phyloP scores from a whole-genome alignment of 1,140 invertebrate genomes.

The Drosophila chauvacae region DNA sequence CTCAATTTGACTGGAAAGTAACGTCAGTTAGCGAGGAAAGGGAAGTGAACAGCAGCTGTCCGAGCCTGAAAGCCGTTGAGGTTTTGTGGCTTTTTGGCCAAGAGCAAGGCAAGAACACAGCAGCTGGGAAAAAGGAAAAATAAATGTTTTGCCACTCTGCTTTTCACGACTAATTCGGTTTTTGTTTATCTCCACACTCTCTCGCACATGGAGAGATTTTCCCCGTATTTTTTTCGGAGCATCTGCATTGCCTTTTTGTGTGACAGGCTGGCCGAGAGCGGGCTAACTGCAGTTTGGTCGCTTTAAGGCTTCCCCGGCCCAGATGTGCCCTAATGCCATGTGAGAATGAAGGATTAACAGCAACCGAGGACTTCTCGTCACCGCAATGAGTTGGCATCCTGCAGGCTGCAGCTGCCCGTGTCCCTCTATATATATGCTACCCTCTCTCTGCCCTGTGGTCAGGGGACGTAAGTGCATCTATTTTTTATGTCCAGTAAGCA shows the following conservation, averaged over 20 bases:
- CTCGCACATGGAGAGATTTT: conserved; percentile 49
- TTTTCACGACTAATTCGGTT: conserved; percentile 78
- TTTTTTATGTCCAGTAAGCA: conserved; percentile 35
- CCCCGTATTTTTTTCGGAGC: conserved; percentile 29
- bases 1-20: conserved; percentile 45
- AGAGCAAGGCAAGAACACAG: conserved; percentile 29
- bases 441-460: conserved; percentile 21
- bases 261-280: conserved; percentile 49
- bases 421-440: not conserved
- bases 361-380: conserved; percentile 55
- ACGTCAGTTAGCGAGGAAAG: conserved; percentile 23
- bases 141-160: conserved; percentile 79
- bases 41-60: conserved; percentile 68
- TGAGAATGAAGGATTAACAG: conserved; percentile 69
- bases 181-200: conserved; percentile 70
- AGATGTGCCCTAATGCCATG: conserved; percentile 61
- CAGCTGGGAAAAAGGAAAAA: conserved; percentile 41
- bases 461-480: conserved; percentile 35
- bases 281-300: conserved; percentile 73
- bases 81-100: conserved; percentile 66
- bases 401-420: conserved; percentile 28
- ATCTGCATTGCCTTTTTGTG: conserved; percentile 63
- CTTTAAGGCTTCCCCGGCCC: conserved; percentile 50
- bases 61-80: conserved; percentile 65
- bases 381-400: conserved; percentile 52